Conservation (phyloP, 2,113 vertebrate genomes). For the Podarcis cretensis region DNA sequence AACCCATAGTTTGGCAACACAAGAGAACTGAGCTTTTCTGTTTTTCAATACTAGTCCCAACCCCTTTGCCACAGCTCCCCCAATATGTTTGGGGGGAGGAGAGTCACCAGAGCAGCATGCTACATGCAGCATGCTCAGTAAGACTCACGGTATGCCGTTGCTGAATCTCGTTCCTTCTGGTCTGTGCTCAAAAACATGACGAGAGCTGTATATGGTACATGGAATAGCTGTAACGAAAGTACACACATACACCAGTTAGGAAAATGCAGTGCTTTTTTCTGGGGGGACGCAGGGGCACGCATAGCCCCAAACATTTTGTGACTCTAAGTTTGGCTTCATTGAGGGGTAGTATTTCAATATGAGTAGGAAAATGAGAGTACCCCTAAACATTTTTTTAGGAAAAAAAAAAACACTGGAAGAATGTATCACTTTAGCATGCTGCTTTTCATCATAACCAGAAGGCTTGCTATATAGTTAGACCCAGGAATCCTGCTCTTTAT, state of each 20-base stretch:
- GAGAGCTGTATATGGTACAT: constrained; percentile 95
- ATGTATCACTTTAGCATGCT: neutral
- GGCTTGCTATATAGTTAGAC: neutral
- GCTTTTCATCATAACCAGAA: neutral
- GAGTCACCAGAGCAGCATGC: neutral
- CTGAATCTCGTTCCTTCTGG: constrained; percentile 92
- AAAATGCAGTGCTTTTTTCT: neutral
- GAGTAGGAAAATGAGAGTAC: too few species aligned
- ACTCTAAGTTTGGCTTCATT: too few species aligned
- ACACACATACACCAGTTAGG: neutral
- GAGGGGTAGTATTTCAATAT: too few species aligned
- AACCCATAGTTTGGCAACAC: neutral
- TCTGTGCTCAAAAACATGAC: constrained; percentile 95
- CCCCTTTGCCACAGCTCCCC: neutral
- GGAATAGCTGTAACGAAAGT: constrained; percentile 83
- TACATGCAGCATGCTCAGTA: constrained; percentile 11
- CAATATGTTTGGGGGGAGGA: neutral
- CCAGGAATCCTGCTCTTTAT: neutral
- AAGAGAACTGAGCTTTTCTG: neutral
- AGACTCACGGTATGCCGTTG: constrained; percentile 91
- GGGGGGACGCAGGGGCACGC: too few species aligned
- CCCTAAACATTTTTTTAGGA: too few species aligned
- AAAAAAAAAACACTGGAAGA: too few species aligned
- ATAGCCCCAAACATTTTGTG: too few species aligned
- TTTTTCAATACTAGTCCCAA: neutral